Evolutionary conservation across 92 coral and sea anemone genomes (phyloP), one percentile per base, ranked within the genome.

Genomic region (Heliopora coerulea): DNA sequence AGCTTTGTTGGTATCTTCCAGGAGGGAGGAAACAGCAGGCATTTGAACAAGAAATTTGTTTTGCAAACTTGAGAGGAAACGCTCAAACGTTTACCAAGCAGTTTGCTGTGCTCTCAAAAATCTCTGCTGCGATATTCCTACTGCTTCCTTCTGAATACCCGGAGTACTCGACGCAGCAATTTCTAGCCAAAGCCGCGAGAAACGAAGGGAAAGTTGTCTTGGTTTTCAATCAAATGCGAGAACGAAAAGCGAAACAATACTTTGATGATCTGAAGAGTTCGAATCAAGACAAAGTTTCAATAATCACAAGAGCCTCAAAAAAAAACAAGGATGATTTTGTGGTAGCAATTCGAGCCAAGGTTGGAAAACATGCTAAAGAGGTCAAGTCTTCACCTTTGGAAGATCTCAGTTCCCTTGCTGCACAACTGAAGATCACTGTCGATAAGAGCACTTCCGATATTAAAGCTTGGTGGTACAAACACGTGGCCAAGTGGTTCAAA

Each of bases 1-100:
- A 67, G 59, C 20, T 67, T 58, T 46, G 74, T 67, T 67, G 74
- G 74, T 67, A 67, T 28, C 74, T 67, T 46, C 74, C 74, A n/a
- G 74, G 59, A 13, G 74, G 54, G 25, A 67, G 39, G 29, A 67
- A 67, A 25, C 21, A 27, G n/a, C 58, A 49, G 30, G 74, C 74
- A 25, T 67, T 67, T 49, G 58, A 46, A 49, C 49, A 48, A 46
- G 74, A 67, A 20, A 67, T 67, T 44, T 67, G 74, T 29, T 67
- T 67, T 37, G 59, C 74, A 49, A 67, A 67, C 25, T 46, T 67
- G 25, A 67, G 74, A 67, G 74, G 74, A 27, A 59, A 67, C 58
- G 74, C 42, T 27, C 49, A 59, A 49, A 49, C 24, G 49, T 67
- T 46, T 56, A 67, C 9, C 34, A 67, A 67, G 41, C 74, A 67